Conservation (phyloP, 2,888 invertebrate genomes). For the Eudemis profundana region DNA sequence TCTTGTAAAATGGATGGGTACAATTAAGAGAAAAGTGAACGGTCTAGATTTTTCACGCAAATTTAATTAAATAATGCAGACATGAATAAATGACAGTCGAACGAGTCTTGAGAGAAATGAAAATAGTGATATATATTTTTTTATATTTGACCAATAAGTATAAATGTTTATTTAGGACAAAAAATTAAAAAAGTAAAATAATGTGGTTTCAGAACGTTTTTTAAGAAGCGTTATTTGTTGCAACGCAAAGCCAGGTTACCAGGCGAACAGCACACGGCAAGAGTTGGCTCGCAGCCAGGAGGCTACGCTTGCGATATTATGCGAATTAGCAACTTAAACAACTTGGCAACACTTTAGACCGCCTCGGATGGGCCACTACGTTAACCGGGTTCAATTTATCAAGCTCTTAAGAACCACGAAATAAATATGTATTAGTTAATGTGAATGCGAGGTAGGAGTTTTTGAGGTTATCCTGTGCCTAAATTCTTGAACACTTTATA, state of each 20-base stretch:
- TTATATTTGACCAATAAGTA: not conserved
- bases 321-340: constrained; percentile 41
- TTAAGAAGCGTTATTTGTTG: not conserved
- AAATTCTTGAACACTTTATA: not conserved
- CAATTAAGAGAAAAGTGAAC: constrained; percentile 13
- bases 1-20: constrained; percentile 5
- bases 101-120: not conserved
- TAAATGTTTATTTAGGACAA: not conserved
- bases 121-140: not conserved
- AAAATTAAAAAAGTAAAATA: not conserved
- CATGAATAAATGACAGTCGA: constrained; percentile 3
- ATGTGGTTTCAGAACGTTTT: not conserved
- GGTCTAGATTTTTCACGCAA: constrained; percentile 21
- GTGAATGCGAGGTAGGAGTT: not conserved
- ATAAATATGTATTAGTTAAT: not conserved
- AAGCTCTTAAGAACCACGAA: constrained; percentile 11
- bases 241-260: constrained; percentile 10
- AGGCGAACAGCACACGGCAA: constrained; percentile 31
- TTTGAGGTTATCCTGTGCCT: not conserved
- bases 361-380: not conserved
- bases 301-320: constrained; percentile 25
- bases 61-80: constrained; percentile 18
- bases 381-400: constrained; percentile 19
- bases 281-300: constrained; percentile 39
- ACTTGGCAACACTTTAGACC: constrained; percentile 22